Base-by-base conservation (phyloP, 2,113 vertebrate genomes). In the Isichthys henryi region DNA sequence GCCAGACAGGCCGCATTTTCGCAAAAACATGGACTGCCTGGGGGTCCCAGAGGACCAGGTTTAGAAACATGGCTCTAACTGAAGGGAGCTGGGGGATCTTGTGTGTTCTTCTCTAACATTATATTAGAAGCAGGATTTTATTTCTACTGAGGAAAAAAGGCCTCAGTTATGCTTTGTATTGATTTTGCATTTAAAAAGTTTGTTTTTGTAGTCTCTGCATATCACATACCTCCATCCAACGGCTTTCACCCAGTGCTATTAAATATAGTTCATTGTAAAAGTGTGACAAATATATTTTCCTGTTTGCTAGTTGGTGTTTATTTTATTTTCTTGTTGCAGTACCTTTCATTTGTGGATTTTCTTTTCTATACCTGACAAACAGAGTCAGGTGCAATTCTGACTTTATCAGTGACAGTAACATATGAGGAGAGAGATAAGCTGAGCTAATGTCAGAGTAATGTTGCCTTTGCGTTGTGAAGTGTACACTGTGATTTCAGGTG, bases 341-440 rank as follows among this genome's bases (percentile, higher is more conserved):
- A 66, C 35, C 23, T 5, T 45, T 45, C 87, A 62, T 31, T 62
- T 46, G 19, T 86, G 46, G 23, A 27, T 6, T 52, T 21, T 88
- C 66, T 80, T 31, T 49, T 15, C 66, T 35, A 19, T 88, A n/a
- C 50, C 74, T 39, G 70, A 39, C 53, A 35, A 82, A 89, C 45
- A 21, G 35, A 50, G 43, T 23, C 46, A 39, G 77, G 70, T 83
- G 31, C 27, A 83, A 53, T 48, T 49, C 6, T 82, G 88, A 46
- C 88, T 53, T 89, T 82, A 82, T 56, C 50, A 35, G 31, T 52
- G 48, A 82, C 17, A 89, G 31, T 89, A 89, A 56, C 74, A 89
- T 15, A n/a, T 49, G 49, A 53, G 31, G 21, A 56, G 48, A 52
- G 27, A 53, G 70, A 83, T 82, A 83, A 83, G 49, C 21, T 35